Evolutionary conservation across 2,113 vertebrate genomes (phyloP), one percentile per base, ranked within the genome.

Genomic region (Hypomesus transpacificus): DNA sequence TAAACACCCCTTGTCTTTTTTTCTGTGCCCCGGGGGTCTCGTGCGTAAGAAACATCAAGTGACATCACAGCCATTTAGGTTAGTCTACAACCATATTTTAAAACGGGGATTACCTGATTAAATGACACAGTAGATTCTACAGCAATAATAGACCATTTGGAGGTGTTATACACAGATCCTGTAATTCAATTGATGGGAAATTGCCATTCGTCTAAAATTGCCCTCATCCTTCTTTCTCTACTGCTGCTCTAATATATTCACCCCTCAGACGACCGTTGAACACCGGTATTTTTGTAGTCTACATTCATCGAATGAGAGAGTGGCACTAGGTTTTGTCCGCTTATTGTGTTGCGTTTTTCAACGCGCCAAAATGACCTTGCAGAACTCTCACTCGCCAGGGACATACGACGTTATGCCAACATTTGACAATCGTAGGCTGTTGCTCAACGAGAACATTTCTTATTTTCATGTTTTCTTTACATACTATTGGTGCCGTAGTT

Each of bases 321-420:
- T 46, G 39, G 13, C 26, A 31, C 14, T 17, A 34, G 18, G 24
- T 14, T 24, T 16, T 26, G 18, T 7, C 28, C 26, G 28, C 2
- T 17, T 3, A 56, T 56, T 16, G 53, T 18, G 53, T n/a, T 34
- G 16, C 28, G 26, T 34, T 34, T 26, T 26, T 18, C 5, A 18
- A 31, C n/a, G 46, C 18, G 3, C 22, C 17, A 17, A 71, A 66
- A 76, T 76, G 69, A 71, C 75, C 69, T 76, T 76, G 56, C 53
- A 51, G 22, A 11, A 53, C 52, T 39, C 61, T 63, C 53, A n/a
- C 53, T n/a, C 53, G 4, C 53, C 53, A n/a, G 53, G 8, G 39
- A 46, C 39, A 46, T 7, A 46, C 39, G 39, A 46, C 39, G 39
- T 46, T 46, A 46, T 9, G 39, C 39, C 39, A 46, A 46, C 39